Evolutionary conservation across 2,797 vertebrate genomes (phyloP).

Genomic region (Sciurus vulgaris): DNA sequence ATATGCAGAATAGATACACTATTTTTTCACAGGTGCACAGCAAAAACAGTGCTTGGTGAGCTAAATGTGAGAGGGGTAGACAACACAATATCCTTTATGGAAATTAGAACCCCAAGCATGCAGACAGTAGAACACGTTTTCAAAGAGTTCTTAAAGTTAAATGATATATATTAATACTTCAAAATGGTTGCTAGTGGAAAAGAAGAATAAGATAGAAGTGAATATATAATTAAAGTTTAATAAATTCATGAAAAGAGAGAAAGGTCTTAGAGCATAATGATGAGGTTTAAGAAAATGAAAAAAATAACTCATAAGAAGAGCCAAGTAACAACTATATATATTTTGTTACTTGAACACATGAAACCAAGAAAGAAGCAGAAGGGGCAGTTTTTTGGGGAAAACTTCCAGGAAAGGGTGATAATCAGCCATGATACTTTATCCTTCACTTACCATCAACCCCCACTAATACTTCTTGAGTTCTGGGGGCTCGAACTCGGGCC

Average conservation of each 20-base stretch:
- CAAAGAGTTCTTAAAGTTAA: neutral
- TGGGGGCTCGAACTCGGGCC: too few relatives aligned
- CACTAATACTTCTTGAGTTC: neutral
- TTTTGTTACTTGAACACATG: neutral
- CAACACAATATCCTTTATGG: neutral
- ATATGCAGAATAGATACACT: neutral
- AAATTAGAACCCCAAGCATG: neutral
- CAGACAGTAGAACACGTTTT: neutral
- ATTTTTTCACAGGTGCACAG: neutral
- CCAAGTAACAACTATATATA: neutral
- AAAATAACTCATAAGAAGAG: neutral
- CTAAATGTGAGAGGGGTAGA: neutral
- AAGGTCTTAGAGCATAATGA: neutral
- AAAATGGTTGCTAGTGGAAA: neutral
- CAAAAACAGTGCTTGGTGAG: neutral
- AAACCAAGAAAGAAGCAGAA: conserved; percentile 8
- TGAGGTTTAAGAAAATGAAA: conserved; percentile 6
- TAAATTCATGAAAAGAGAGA: conserved; percentile 36
- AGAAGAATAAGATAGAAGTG: neutral
- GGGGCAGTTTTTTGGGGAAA: neutral
- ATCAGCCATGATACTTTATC: neutral
- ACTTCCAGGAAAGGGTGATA: neutral
- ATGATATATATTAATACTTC: neutral
- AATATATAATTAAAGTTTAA: neutral
- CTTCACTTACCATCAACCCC: neutral